Evolutionary conservation across 2,113 vertebrate genomes (phyloP).

Genomic region (Holacanthus passer): DNA sequence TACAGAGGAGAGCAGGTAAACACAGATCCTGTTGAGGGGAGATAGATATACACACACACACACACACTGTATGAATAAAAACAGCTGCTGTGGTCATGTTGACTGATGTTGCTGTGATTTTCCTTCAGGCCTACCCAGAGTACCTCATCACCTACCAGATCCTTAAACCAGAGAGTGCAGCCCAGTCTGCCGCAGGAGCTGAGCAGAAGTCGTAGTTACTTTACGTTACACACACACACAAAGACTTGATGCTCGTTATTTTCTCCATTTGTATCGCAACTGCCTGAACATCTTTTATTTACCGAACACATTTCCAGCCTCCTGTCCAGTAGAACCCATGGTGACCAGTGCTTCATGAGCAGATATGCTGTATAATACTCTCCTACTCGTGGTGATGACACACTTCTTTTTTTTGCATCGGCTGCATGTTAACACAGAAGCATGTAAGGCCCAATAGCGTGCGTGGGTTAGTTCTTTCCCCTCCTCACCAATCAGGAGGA

Average conservation of each 20-base stretch:
- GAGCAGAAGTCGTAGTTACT: slow-evolving; percentile 97
- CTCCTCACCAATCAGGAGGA: slow-evolving; percentile 36
- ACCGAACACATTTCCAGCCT: slow-evolving; percentile 71
- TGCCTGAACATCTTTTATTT: slow-evolving; percentile 65
- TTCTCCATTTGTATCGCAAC: slow-evolving; percentile 66
- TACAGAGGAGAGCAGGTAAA: slow-evolving; percentile 98
- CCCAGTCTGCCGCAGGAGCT: slow-evolving; percentile 89
- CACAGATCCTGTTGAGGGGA: accelerated
- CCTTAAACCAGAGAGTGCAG: slow-evolving; percentile 94
- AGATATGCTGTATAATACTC: slow-evolving; percentile 65
- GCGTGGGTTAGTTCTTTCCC: slow-evolving; percentile 60
- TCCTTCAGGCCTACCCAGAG: slow-evolving; percentile 93
- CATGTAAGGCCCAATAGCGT: slow-evolving; percentile 75
- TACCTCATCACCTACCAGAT: slow-evolving; percentile 99
- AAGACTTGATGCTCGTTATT: slow-evolving; percentile 58
- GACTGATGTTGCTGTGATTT: slow-evolving; percentile 4
- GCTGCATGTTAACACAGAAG: slow-evolving; percentile 78
- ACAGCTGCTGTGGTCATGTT: not conserved
- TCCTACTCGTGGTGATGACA: slow-evolving; percentile 63
- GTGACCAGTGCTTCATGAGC: slow-evolving; percentile 71
- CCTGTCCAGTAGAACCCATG: slow-evolving; percentile 66
- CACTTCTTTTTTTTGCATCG: slow-evolving; percentile 57
- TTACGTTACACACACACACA: slow-evolving; percentile 12
- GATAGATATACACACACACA: too few species aligned
- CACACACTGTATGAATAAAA: too few species aligned